Evolutionary conservation across 2,113 vertebrate species (phyloP), one percentile per base, ranked within the genome.

Genomic region (Megalops atlanticus): DNA sequence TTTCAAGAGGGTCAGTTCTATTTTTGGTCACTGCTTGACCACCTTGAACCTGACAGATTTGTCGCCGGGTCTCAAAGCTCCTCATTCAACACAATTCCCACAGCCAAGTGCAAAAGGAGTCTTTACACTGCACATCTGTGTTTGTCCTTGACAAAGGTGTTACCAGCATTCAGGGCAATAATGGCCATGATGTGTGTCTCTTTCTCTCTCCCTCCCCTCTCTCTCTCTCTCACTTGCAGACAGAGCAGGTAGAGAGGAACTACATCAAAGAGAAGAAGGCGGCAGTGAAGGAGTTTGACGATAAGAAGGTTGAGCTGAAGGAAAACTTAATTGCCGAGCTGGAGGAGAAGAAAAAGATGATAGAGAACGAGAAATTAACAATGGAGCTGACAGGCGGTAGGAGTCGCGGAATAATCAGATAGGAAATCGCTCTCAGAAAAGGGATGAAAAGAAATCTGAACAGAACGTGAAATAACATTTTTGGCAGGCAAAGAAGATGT

Each of bases 261-360:
- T 98, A 99, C 11, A 96, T 99, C 83, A 99, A 99, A 86, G 98
- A 99, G 84, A 99, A 98, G 89, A 98, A 99, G 85, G 98, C 98
- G 0, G 98, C 98, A 0, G 98, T 98, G 83, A 99, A 99, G 86
- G 98, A 99, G 86, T 99, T 99, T 88, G 98, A 99, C 78, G 98
- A 99, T 89, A 99, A 99, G 92, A 99, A 99, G 89, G 96, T 99
- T 39, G 98, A 99, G 74, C 94, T 99, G 81, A 99, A 99, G 89
- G 98, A 99, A 88, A 99, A 97, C 82, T 83, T 99, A 83, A 98
- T 99, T 72, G 98, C 97, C 0, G 98, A 99, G 85, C 87, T 99
- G 82, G 98, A 99, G 87, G 98, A 99, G 90, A 99, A 99, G 83
- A 99, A 99, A 88, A 99, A 99, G 89, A 98, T 99, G 97, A 98